phyloP scores from a whole-genome alignment of 2,888 invertebrate genomes.

The Nomada hirtipes region DNA sequence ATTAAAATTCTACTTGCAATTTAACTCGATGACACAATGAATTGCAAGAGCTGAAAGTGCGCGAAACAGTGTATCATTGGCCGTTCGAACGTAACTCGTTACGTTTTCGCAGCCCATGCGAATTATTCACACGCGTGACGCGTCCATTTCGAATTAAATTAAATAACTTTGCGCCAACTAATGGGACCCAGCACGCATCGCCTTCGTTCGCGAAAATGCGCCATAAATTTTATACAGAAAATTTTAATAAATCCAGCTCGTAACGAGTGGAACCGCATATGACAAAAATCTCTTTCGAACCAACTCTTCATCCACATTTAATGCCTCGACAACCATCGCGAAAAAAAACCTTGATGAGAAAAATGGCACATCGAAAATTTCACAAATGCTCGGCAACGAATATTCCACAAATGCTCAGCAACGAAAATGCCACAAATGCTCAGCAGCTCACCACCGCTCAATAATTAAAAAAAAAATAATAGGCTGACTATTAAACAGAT shows the following conservation, averaged over 20 bases:
- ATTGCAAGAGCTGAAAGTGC: background rate
- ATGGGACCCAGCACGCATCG: too few species aligned
- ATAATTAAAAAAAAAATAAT: background rate
- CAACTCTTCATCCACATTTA: background rate
- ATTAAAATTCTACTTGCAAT: background rate
- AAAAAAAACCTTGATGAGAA: background rate
- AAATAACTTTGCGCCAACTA: background rate
- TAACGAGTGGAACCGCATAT: too few species aligned
- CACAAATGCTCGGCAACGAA: background rate
- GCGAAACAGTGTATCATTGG: background rate
- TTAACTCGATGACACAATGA: background rate
- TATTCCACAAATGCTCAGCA: background rate
- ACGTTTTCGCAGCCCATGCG: background rate
- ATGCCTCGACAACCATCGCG: background rate
- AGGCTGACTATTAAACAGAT: background rate
- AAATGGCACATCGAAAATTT: background rate
- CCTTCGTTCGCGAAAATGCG: too few species aligned
- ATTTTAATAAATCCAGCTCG: background rate
- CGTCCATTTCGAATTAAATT: background rate
- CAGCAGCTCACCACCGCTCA: too few species aligned
- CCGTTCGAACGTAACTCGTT: conserved; percentile 8
- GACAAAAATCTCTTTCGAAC: background rate
- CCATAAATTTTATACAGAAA: background rate
- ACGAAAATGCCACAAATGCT: background rate
- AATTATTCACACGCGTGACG: background rate